phyloP scores from a whole-genome alignment of 2,888 invertebrate genomes.

The Rotaria macrura region DNA sequence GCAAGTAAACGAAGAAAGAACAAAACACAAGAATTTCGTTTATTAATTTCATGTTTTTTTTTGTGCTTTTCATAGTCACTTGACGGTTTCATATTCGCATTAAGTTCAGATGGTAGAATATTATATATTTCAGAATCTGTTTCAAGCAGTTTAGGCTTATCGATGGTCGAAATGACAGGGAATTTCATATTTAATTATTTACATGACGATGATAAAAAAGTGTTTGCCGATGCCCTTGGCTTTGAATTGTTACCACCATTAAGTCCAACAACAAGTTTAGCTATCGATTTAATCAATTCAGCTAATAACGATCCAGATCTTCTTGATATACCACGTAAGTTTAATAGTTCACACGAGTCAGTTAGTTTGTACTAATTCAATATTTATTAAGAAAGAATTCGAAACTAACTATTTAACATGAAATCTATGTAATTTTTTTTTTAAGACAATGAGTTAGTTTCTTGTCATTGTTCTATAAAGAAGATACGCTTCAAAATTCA shows the following conservation, averaged over 20 bases:
- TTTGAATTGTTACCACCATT: slow-evolving; percentile 9
- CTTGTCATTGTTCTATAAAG: too few species aligned
- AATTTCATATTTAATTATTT: slow-evolving; percentile 10
- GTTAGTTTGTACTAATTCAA: too few species aligned
- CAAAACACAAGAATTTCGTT: not conserved
- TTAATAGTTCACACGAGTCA: not conserved
- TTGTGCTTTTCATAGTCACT: not conserved
- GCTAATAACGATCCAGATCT: not conserved
- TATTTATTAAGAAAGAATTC: too few species aligned
- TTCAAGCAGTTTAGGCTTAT: slow-evolving; percentile 13
- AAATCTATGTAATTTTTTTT: too few species aligned
- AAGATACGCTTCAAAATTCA: too few species aligned
- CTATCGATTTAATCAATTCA: not conserved
- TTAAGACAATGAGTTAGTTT: too few species aligned
- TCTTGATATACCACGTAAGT: not conserved
- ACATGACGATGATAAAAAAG: slow-evolving; percentile 17
- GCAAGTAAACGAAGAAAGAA: not conserved
- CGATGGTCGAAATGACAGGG: slow-evolving; percentile 21
- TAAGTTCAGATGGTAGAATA: slow-evolving; percentile 20
- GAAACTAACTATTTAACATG: too few species aligned
- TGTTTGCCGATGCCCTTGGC: not conserved
- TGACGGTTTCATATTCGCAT: slow-evolving; percentile 10
- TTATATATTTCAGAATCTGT: slow-evolving; percentile 20
- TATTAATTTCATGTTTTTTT: not conserved
- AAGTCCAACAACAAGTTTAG: not conserved